Base-by-base conservation (phyloP, 2,888 invertebrate species). In the Ormia ochracea region DNA sequence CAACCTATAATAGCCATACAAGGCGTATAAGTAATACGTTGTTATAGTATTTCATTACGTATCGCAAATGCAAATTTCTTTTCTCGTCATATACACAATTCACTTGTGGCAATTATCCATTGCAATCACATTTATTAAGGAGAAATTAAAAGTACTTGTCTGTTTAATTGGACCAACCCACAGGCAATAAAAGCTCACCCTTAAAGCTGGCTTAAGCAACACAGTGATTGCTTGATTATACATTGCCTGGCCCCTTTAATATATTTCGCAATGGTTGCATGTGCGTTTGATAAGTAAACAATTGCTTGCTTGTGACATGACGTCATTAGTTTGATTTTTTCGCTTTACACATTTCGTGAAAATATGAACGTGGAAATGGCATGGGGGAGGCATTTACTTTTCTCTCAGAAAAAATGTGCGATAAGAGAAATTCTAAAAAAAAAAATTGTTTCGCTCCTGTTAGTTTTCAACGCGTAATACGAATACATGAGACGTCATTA, bases 261-360 rank as follows among this genome's bases (percentile, higher is more conserved):
- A 21, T 33, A 45, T 14, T 17, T 50, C 43, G 33, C 33, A 31
- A 33, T 26, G 23, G 12, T 41, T 66, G 9, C 12, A 36, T n/a
- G 33, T 3, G 17, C 14, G 1, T 52, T 28, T 33, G 45, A 4
- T 45, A 52, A 7, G 41, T 41, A 10, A 19, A 21, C 45, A 10
- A 9, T 58, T 33, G 19, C 19, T 52, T 10, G 4, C 5, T 31
- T 38, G 5, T 9, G 14, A 14, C 26, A 65, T 69, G 81, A 79
- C 81, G 81, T 79, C 79, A 79, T 70, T 69, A 74, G n/a, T 70
- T 75, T 14, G 7, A n/a, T 21, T 12, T 45, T 63, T 52, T 63
- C 21, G 6, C 23, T 31, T 28, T 1, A 63, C 19, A 10, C 50
- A 4, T 38, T 77, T 69, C 61, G 23, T 19, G n/a, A 52, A 76